Conservation (phyloP, 2,888 invertebrate genomes). For the Drosophila setosimentum region DNA sequence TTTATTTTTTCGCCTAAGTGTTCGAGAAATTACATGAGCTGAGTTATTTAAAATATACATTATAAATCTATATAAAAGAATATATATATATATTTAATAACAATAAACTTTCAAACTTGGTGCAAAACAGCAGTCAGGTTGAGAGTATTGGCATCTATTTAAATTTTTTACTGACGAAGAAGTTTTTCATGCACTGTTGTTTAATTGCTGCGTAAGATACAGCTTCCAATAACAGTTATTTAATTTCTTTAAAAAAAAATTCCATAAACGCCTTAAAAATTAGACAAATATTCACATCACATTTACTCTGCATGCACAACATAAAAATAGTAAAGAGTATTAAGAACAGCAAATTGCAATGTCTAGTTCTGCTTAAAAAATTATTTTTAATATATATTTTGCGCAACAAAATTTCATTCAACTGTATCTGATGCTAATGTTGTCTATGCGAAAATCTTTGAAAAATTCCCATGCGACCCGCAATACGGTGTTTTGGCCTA, state of each 20-base stretch:
- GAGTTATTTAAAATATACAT: neutral
- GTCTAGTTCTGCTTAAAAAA: no score
- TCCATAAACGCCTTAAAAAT: neutral
- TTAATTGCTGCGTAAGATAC: no score
- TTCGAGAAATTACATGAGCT: neutral
- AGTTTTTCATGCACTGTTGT: no score
- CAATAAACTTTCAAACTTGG: neutral
- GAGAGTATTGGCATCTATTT: neutral
- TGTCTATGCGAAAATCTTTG: neutral
- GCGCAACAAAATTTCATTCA: neutral
- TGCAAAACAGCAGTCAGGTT: neutral
- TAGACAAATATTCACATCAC: neutral
- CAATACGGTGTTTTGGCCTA: neutral
- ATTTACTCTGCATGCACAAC: neutral
- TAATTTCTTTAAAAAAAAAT: neutral
- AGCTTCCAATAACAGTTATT: neutral
- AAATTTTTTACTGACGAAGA: neutral
- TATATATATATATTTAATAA: neutral
- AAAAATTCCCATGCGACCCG: neutral
- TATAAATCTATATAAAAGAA: neutral
- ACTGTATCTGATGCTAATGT: neutral
- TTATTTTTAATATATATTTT: neutral
- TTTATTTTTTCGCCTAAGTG: neutral
- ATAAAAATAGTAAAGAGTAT: no score
- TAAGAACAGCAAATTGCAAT: no score